A percentile compares a stretch with the other conserved stretches of the same genome.
Evolutionary conservation across 2,113 vertebrate species (phyloP).

Genomic region (Ardeotis arabs): DNA sequence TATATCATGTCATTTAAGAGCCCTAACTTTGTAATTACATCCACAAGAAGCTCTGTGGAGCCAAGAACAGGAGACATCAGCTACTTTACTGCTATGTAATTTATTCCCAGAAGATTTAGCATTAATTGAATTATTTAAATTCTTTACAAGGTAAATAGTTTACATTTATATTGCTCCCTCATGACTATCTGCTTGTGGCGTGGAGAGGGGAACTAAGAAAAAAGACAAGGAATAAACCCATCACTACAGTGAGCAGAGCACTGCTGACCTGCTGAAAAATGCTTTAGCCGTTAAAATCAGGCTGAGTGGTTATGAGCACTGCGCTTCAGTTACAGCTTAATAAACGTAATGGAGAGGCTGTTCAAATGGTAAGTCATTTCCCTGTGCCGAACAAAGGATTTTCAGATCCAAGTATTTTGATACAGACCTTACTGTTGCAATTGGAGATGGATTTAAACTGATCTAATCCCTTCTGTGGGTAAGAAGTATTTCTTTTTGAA

Average conservation of each 20-base stretch:
- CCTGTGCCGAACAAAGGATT: not conserved
- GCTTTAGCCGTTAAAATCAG: not conserved
- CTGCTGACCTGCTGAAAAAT: not conserved
- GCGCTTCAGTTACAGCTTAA: not conserved
- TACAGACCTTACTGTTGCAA: not conserved
- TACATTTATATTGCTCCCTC: not conserved
- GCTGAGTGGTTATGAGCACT: not conserved
- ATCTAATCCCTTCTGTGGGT: not conserved
- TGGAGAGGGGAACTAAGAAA: not conserved
- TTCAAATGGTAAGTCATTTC: conserved; percentile 4
- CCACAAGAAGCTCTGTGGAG: not conserved
- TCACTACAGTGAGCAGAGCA: not conserved
- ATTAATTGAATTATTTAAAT: conserved; percentile 19
- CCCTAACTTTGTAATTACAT: not conserved
- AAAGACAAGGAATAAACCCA: not conserved
- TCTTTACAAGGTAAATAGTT: conserved; percentile 19
- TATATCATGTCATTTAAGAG: not conserved
- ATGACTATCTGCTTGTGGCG: not conserved
- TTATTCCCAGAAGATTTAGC: not conserved
- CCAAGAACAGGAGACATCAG: not conserved
- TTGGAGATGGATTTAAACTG: not conserved
- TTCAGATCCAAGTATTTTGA: conserved; percentile 7
- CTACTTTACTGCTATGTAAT: not conserved
- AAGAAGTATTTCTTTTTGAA: not conserved
- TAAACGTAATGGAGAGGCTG: not conserved